Base-by-base conservation (phyloP, 2,888 invertebrate species). In the Trissoscelio sp. region DNA sequence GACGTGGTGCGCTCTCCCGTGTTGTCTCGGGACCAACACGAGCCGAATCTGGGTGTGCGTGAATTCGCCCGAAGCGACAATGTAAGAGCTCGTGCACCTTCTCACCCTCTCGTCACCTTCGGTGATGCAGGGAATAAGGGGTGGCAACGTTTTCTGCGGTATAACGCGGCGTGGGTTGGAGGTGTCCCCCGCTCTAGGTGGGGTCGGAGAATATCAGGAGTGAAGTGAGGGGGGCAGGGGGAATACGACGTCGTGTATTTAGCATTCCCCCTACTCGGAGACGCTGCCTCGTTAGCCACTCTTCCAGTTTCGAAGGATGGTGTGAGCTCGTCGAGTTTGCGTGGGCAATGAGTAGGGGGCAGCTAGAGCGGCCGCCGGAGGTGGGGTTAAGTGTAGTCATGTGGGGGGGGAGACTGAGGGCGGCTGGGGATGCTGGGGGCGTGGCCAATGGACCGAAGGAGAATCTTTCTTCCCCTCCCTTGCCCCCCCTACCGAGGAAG, bases 251-350 rank as follows among this genome's bases (percentile, higher is more conserved):
- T 77, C 79, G 85, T 86, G 88, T 89, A 89, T 89, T 90, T 89
- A 89, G 88, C 88, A 88, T 89, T 87, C 85, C 86, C 85, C 84
- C 82, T 81, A 58, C 92, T 92, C 92, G 91, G 79, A 77, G 79
- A 81, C 83, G 86, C 69, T 84, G 88, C 87, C 89, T 89, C 89
- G 89, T 90, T 89, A 90, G 88, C 86, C 87, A 83, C 84, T 84
- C 86, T 87, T 85, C 86, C 81, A 79, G 82, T 72, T 82, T 82
- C 79, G 60, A 42, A 48, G 67, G 72, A 67, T 60, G 79, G 73
- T 73, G 79, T 60, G 79, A 74, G 70, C 58, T 72, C 55, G 79
- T 79, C 74, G 73, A 58, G 73, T 62, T 37, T 60, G 67, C 73
- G 62, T 62, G 62, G 53, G 73, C 62, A 62, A 62, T 48, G 62